phyloP scores from a whole-genome alignment of 2,113 vertebrate genomes.

The Boulengeromyrus knoepffleri region DNA sequence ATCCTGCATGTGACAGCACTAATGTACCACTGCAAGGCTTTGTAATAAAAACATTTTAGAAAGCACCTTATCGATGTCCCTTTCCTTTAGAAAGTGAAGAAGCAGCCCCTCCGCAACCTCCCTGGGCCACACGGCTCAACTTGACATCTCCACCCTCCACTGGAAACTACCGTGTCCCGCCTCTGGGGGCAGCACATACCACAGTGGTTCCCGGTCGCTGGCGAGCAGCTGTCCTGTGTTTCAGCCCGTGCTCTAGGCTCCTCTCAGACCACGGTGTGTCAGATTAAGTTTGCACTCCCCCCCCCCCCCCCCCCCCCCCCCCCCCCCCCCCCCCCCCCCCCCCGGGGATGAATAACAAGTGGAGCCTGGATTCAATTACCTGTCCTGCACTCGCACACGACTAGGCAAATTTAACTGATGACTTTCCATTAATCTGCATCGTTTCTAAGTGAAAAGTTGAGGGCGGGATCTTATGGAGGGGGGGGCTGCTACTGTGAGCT shows the following conservation, averaged over 20 bases:
- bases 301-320: neutral
- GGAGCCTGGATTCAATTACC: slow-evolving; percentile 56
- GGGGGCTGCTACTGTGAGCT: slow-evolving; percentile 14
- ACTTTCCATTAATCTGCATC: slow-evolving; percentile 66
- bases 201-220: neutral
- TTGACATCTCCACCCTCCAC: neutral
- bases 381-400: slow-evolving; percentile 52
- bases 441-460: slow-evolving; percentile 66
- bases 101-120: neutral
- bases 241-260: neutral
- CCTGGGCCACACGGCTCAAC: neutral
- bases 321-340: too few species aligned
- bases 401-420: slow-evolving; percentile 59
- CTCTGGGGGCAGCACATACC: neutral
- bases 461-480: slow-evolving; percentile 52
- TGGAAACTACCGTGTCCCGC: neutral
- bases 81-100: neutral
- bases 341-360: slow-evolving; percentile 47
- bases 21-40: neutral
- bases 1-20: neutral
- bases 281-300: neutral
- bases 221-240: neutral
- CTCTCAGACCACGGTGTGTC: neutral
- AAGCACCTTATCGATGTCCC: neutral
- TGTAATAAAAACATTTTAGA: neutral